These are phyloP conservation scores for Gasterosteus nipponicus DNA, from an alignment of 2,113 vertebrate species.

Conservation along the genomic window DNA sequence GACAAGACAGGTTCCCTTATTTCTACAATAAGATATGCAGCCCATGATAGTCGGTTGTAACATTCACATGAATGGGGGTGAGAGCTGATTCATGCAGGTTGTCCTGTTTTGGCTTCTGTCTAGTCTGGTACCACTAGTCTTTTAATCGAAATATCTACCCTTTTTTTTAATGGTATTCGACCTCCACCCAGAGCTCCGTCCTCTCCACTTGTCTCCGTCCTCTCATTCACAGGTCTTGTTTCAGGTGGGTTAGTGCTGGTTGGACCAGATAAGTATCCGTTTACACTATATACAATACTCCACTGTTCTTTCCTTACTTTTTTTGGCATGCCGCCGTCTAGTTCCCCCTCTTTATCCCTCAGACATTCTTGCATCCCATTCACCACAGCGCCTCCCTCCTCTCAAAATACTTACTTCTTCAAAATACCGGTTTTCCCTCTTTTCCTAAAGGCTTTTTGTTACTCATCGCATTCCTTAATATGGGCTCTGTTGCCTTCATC, in stretches of 20 bases:
- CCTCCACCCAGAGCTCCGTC: not conserved
- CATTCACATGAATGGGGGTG: not conserved
- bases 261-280: slow-evolving; percentile 40
- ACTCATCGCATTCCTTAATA: not conserved
- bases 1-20: not conserved
- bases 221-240: not conserved
- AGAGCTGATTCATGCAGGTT: not conserved
- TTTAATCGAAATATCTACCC: not conserved
- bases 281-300: slow-evolving; percentile 63
- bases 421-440: not conserved
- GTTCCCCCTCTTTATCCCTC: slow-evolving; percentile 39
- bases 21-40: not conserved
- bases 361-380: slow-evolving; percentile 37
- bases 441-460: not conserved
- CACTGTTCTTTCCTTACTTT: slow-evolving; percentile 42
- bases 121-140: not conserved
- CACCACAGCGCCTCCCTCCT: slow-evolving; percentile 7
- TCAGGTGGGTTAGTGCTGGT: slow-evolving; percentile 41
- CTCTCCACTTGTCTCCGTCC: not conserved
- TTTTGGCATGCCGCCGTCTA: not conserved
- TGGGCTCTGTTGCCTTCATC: not conserved
- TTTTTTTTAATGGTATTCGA: not conserved
- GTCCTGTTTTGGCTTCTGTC: not conserved
- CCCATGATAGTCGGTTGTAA: not conserved
- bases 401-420: not conserved